phyloP scores from a whole-genome alignment of 2,888 invertebrate genomes.

The Drosophila emarginata region DNA sequence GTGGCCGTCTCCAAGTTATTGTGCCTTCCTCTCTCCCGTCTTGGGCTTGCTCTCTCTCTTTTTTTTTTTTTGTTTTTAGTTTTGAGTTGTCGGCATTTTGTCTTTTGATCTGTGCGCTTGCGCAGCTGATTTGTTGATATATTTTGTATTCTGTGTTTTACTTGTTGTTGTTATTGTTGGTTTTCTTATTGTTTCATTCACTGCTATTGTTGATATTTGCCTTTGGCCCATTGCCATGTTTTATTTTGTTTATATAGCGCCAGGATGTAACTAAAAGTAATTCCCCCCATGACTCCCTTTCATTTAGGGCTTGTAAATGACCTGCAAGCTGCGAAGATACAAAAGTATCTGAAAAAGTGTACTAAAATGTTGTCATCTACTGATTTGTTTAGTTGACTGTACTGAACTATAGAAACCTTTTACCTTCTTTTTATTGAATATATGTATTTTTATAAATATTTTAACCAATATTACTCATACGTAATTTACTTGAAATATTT shows the following conservation, averaged over 20 bases:
- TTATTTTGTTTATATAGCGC: slow-evolving; percentile 46
- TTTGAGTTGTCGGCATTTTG: slow-evolving; percentile 56
- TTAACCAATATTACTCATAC: too few species aligned
- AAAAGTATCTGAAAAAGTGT: neutral
- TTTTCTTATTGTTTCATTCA: slow-evolving; percentile 71
- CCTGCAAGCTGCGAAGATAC: neutral
- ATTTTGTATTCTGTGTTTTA: slow-evolving; percentile 44
- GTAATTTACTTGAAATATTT: too few species aligned
- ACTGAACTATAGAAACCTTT: too few species aligned
- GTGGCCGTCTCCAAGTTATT: slow-evolving; percentile 28
- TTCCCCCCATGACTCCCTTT: neutral
- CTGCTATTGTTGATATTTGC: slow-evolving; percentile 49
- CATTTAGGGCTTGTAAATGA: neutral
- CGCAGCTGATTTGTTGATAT: slow-evolving; percentile 75
- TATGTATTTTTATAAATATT: too few species aligned
- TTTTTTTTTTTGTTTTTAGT: slow-evolving; percentile 16
- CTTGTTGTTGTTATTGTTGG: slow-evolving; percentile 58
- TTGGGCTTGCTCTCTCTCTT: slow-evolving; percentile 11
- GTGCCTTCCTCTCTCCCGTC: neutral
- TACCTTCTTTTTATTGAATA: too few species aligned
- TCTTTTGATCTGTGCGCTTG: slow-evolving; percentile 77
- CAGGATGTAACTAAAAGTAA: slow-evolving; percentile 8
- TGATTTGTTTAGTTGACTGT: too few species aligned
- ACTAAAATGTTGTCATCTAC: neutral
- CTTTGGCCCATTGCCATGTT: slow-evolving; percentile 16